A percentile compares a stretch with the other conserved stretches of the same genome.
These are phyloP conservation scores for Ladona fulva DNA, from an alignment of 1,140 invertebrate genomes.

Conservation along the genomic window DNA sequence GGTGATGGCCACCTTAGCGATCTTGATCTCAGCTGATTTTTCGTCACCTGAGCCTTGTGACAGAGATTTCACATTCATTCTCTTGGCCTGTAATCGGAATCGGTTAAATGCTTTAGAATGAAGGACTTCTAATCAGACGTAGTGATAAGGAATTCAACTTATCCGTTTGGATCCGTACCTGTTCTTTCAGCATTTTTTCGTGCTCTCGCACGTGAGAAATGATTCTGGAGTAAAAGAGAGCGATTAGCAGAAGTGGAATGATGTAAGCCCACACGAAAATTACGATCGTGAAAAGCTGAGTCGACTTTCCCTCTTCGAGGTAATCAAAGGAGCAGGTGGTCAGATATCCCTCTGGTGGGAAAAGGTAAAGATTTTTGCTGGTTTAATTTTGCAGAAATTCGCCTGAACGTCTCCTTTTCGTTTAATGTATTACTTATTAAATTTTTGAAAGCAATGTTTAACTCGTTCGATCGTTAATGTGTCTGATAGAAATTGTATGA, in stretches of 20 bases:
- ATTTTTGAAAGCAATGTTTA: too few relatives aligned
- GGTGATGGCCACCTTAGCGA: conserved; percentile 65
- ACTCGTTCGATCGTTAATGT: too few relatives aligned
- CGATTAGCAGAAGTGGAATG: conserved; percentile 56
- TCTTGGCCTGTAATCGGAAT: conserved; percentile 49
- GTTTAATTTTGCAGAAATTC: too few relatives aligned
- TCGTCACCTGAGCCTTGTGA: conserved; percentile 50
- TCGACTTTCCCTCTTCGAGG: conserved; percentile 56
- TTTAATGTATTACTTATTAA: too few relatives aligned
- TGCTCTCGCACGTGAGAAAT: conserved; percentile 61
- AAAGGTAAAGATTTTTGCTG: conserved; percentile 19
- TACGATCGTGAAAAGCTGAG: conserved; percentile 52
- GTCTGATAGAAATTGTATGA: too few relatives aligned
- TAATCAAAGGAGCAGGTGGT: conserved; percentile 69
- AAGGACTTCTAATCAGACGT: not conserved
- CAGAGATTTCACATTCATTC: conserved; percentile 71
- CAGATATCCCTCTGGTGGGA: conserved; percentile 57
- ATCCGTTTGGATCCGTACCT: conserved; percentile 31
- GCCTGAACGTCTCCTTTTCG: too few relatives aligned
- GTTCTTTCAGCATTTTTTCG: conserved; percentile 65
- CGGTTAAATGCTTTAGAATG: not conserved
- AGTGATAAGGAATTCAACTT: not conserved
- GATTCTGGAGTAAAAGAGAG: conserved; percentile 59
- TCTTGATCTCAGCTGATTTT: conserved; percentile 57
- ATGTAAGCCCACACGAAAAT: conserved; percentile 62